Conservation (phyloP, 2,888 invertebrate genomes). For the Orchestes rusci region DNA sequence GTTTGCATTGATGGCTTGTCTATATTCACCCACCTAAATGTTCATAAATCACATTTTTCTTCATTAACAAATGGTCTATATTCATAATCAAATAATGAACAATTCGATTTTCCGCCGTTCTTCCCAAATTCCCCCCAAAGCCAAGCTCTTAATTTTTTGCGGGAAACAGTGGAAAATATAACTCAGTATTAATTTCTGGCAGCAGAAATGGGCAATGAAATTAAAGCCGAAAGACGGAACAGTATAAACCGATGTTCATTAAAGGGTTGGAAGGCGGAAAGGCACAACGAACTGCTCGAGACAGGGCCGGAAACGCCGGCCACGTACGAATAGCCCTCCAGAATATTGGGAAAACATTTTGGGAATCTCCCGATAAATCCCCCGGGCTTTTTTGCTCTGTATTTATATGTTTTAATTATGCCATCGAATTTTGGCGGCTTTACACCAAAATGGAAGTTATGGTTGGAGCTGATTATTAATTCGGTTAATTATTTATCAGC, state of each 20-base stretch:
- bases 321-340: conserved; percentile 30
- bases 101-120: no score
- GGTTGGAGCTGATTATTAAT: no score
- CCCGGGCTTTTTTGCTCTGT: background rate
- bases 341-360: conserved; percentile 19
- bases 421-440: background rate
- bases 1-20: no score
- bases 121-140: no score
- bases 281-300: conserved; percentile 31
- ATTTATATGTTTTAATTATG: background rate
- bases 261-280: conserved; percentile 32
- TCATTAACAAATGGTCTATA: no score
- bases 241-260: conserved; percentile 36
- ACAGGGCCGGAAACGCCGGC: conserved; percentile 36
- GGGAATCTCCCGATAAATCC: conserved; percentile 17
- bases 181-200: conserved; percentile 30
- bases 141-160: background rate
- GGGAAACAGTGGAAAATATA: conserved; percentile 15
- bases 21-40: no score
- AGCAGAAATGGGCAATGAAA: conserved; percentile 30
- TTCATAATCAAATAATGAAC: no score
- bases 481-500: no score
- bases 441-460: no score
- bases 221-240: conserved; percentile 35
- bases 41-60: no score